Percentiles rank a stretch among this genome's conserved stretches.
These are phyloP conservation scores for Alligator mississippiensis DNA, from an alignment of 2,113 vertebrate species.

Conservation along the genomic window DNA sequence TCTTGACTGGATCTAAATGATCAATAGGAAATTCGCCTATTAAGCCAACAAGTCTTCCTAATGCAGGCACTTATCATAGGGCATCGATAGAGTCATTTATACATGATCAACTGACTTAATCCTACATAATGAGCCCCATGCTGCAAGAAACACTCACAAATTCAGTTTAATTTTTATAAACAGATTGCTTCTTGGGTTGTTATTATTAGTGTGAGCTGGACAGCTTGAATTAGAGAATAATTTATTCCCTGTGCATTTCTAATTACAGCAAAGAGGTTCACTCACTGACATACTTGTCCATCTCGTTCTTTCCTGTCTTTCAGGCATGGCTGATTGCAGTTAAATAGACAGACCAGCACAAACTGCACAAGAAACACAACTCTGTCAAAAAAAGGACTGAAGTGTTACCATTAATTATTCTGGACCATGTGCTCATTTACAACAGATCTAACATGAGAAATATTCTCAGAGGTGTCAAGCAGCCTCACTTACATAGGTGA, in stretches of 20 bases:
- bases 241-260: constrained; percentile 87
- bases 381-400: constrained; percentile 80
- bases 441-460: constrained; percentile 77
- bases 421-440: constrained; percentile 79
- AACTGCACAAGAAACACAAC: constrained; percentile 71
- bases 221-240: constrained; percentile 86
- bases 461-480: constrained; percentile 80
- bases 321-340: constrained; percentile 74
- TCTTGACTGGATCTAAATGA: not conserved
- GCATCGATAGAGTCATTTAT: constrained; percentile 5
- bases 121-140: constrained; percentile 43
- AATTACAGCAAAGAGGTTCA: constrained; percentile 81
- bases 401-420: constrained; percentile 81
- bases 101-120: constrained; percentile 42
- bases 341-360: constrained; percentile 74
- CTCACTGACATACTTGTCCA: constrained; percentile 81
- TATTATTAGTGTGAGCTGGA: constrained; percentile 85
- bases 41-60: not conserved
- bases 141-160: constrained; percentile 69
- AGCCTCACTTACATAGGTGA: constrained; percentile 75
- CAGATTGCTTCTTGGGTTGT: constrained; percentile 80
- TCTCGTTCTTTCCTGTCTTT: constrained; percentile 80
- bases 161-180: constrained; percentile 70
- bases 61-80: not conserved
- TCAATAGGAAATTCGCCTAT: not conserved